Evolutionary conservation across 2,113 vertebrate species (phyloP), one percentile per base, ranked within the genome.

Genomic region (Gambusia affinis): DNA sequence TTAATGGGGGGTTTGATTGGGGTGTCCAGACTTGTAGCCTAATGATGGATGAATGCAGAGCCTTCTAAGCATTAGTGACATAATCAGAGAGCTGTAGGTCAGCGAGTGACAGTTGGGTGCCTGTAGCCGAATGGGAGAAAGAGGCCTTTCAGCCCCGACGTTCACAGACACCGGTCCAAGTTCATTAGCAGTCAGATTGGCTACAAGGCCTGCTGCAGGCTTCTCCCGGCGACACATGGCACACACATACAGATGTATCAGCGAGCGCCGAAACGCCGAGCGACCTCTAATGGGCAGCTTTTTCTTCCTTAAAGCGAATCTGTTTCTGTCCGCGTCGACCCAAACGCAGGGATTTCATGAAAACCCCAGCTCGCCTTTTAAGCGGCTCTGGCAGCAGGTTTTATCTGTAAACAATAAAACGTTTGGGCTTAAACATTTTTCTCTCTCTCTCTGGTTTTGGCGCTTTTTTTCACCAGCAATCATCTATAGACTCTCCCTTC

Each of bases 151-250:
- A 94, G 87, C 74, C 70, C 87, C 84, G 64, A 68, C 70, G 83
- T 70, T 89, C 75, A 75, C 65, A 63, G 83, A 91, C 75, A 70
- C 82, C 62, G 71, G 86, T 88, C 83, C 89, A 84, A 86, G 86
- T 87, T 93, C 92, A 95, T 95, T 94, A 94, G 91, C 92, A 95
- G 93, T 94, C 94, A 81, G 86, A 64, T 14, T 12, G 85, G 88
- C 87, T 87, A 14, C 83, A 39, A 51, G 70, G 69, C 73, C 79
- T 65, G 85, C 80, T 92, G 85, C 93, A 92, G 75, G 79, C 82
- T 79, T 86, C 85, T 82, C 70, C 72, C 1, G 71, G 81, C 82
- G 24, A 85, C 87, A 83, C 89, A 78, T 76, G 73, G 83, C 70
- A 74, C 61, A 80, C 54, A 80, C 75, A 75, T 70, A 79, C 76